Conservation (phyloP, 1,140 invertebrate genomes). For the Drosophila orena region DNA sequence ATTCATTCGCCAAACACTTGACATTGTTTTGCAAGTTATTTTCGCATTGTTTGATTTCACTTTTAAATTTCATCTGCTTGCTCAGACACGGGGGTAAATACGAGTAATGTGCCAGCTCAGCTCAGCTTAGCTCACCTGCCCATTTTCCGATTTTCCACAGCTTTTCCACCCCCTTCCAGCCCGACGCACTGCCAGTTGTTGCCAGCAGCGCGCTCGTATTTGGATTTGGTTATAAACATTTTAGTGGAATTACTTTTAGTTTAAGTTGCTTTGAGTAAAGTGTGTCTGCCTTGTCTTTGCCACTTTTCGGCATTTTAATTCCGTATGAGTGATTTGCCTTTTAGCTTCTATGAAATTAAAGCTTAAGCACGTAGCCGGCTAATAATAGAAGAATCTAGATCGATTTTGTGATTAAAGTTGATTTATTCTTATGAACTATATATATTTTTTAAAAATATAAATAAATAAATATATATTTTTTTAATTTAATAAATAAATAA, state of each 20-base stretch:
- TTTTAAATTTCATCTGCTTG: constrained; percentile 74
- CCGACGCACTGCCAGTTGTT: not conserved
- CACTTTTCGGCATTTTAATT: not conserved
- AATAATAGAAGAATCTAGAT: too few species aligned
- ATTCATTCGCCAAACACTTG: constrained; percentile 49
- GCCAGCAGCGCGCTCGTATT: constrained; percentile 51
- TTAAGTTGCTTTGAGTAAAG: constrained; percentile 59
- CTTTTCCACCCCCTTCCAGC: not conserved
- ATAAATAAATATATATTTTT: too few species aligned
- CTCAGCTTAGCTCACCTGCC: constrained; percentile 11
- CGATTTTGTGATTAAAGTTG: too few species aligned
- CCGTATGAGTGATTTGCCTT: not conserved
- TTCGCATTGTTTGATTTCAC: constrained; percentile 82
- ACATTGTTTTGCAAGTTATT: constrained; percentile 78
- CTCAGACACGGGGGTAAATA: constrained; percentile 60
- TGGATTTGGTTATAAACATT: constrained; percentile 76
- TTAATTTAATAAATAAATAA: too few species aligned
- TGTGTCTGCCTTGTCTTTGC: constrained; percentile 20
- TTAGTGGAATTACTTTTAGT: constrained; percentile 79
- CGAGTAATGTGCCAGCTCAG: constrained; percentile 15
- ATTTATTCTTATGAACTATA: too few species aligned
- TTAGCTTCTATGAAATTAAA: not conserved
- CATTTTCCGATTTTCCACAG: constrained; percentile 1
- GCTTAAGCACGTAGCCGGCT: not conserved
- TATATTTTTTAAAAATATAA: too few species aligned